Percentiles rank a stretch among this genome's conserved stretches.
These are phyloP conservation scores for Archivesica marissinica DNA, from an alignment of 1,140 invertebrate genomes.

Conservation along the genomic window DNA sequence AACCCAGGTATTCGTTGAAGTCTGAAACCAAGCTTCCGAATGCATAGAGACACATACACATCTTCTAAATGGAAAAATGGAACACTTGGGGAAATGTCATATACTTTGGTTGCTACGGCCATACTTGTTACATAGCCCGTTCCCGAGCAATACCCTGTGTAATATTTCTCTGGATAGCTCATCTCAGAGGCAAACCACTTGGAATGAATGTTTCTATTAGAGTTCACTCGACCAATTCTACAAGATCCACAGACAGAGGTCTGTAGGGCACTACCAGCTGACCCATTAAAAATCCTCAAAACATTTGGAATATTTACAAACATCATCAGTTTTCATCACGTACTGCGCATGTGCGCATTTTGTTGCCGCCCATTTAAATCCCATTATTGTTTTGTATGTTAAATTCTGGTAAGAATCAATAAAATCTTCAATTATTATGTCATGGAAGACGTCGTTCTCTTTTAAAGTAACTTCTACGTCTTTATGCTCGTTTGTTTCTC, in stretches of 20 bases:
- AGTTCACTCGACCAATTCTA: background rate
- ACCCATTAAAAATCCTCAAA: slow-evolving; percentile 30
- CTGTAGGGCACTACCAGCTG: background rate
- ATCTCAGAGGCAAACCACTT: slow-evolving; percentile 63
- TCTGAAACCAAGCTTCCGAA: slow-evolving; percentile 61
- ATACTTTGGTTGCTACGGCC: slow-evolving; percentile 78
- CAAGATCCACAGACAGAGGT: slow-evolving; percentile 26
- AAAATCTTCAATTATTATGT: slow-evolving; percentile 92
- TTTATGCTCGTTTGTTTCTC: background rate
- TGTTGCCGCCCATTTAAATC: slow-evolving; percentile 90
- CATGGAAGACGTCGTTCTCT: slow-evolving; percentile 87
- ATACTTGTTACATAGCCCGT: slow-evolving; percentile 82
- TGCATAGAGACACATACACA: slow-evolving; percentile 81
- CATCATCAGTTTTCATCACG: slow-evolving; percentile 85
- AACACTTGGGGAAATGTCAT: slow-evolving; percentile 72
- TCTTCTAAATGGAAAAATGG: slow-evolving; percentile 83
- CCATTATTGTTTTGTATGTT: slow-evolving; percentile 94
- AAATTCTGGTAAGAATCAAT: slow-evolving; percentile 91
- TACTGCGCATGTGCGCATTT: slow-evolving; percentile 86
- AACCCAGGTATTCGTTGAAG: slow-evolving; percentile 63
- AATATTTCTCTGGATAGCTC: slow-evolving; percentile 79
- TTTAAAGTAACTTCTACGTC: slow-evolving; percentile 60
- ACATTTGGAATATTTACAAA: slow-evolving; percentile 82
- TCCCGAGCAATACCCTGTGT: slow-evolving; percentile 84
- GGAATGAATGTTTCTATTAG: slow-evolving; percentile 31